Evolutionary conservation across 1,140 invertebrate species (phyloP).

Genomic region (Achatina immaculata): DNA sequence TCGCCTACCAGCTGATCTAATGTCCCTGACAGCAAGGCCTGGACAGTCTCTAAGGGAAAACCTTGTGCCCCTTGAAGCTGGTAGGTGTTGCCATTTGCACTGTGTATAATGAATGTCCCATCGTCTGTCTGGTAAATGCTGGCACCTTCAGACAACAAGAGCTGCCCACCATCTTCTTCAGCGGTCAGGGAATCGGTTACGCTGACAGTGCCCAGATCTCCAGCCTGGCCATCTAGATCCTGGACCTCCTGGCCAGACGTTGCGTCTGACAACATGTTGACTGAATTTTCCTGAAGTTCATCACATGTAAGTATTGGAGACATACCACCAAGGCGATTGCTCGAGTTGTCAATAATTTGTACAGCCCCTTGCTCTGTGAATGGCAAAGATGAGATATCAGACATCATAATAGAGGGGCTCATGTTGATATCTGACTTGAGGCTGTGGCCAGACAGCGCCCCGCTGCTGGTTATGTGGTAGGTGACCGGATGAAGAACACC

Average conservation of each 20-base stretch:
- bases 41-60: conserved; percentile 65
- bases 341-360: background rate
- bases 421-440: background rate
- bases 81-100: conserved; percentile 59
- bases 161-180: conserved; percentile 15
- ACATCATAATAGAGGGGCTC: background rate
- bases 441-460: background rate
- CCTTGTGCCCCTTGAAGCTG: conserved; percentile 64
- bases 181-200: background rate
- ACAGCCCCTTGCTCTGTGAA: background rate
- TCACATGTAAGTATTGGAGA: background rate
- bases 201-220: background rate
- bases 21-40: conserved; percentile 57
- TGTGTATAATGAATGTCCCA: conserved; percentile 60
- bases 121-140: conserved; percentile 65
- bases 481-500: background rate
- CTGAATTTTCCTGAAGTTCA: conserved; percentile 3
- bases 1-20: conserved; percentile 13
- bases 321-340: background rate
- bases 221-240: background rate
- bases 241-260: background rate
- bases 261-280: conserved; percentile 6
- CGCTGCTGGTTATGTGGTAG: background rate
- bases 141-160: conserved; percentile 27
- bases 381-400: conserved; percentile 9